phyloP scores from a whole-genome alignment of 2,113 vertebrate genomes.

The Hippotragus niger region DNA sequence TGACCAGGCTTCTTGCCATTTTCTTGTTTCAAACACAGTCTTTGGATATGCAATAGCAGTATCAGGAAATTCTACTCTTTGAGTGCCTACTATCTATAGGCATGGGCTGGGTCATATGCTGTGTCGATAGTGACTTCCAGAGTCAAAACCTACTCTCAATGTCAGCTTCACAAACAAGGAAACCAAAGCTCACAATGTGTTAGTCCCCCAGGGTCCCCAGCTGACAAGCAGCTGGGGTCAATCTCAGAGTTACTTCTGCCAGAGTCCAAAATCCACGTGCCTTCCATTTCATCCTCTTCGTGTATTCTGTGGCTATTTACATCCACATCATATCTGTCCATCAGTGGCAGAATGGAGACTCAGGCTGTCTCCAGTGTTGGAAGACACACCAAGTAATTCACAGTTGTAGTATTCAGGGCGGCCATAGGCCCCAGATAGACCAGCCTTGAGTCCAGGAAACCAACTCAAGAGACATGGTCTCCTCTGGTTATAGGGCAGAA shows the following conservation, averaged over 20 bases:
- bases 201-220: not conserved
- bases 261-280: not conserved
- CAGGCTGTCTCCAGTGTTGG: not conserved
- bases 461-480: not conserved
- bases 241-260: not conserved
- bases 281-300: not conserved
- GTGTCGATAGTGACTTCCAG: not conserved
- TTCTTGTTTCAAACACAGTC: not conserved
- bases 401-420: not conserved
- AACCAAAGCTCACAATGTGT: not conserved
- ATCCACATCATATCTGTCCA: not conserved
- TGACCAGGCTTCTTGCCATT: not conserved
- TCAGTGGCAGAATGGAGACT: not conserved
- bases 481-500: not conserved
- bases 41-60: not conserved
- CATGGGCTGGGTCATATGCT: fast-evolving
- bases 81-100: not conserved
- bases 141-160: not conserved
- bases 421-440: no score
- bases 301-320: not conserved
- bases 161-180: not conserved
- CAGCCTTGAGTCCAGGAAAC: not conserved
- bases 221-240: not conserved
- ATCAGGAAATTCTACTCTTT: not conserved
- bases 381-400: not conserved